Evolutionary conservation across 2,888 invertebrate genomes (phyloP).

Genomic region (Acrobasis repandana): DNA sequence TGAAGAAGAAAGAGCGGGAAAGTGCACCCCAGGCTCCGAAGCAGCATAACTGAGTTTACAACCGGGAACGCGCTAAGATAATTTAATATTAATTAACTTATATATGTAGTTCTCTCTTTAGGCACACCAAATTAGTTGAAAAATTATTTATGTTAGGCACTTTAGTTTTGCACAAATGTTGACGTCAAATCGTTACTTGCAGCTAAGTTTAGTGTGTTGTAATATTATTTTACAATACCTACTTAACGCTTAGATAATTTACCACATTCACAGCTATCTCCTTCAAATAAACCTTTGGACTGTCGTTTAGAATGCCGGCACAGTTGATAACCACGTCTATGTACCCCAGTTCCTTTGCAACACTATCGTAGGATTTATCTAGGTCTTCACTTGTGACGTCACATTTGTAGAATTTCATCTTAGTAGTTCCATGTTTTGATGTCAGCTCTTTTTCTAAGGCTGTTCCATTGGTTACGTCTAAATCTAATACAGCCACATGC

Average conservation of each 20-base stretch:
- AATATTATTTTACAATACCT: background rate
- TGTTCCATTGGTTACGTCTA: conserved; percentile 41
- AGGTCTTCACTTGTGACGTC: conserved; percentile 52
- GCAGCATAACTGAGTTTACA: too few relatives aligned
- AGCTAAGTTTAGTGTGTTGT: too few relatives aligned
- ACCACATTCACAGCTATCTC: conserved; percentile 67
- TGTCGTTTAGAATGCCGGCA: conserved; percentile 68
- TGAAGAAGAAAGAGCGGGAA: too few relatives aligned
- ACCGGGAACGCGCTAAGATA: too few relatives aligned
- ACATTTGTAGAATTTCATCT: conserved; percentile 48
- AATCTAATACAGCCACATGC: conserved; percentile 50
- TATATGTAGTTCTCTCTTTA: too few relatives aligned
- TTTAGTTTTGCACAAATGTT: too few relatives aligned
- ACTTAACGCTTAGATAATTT: conserved; percentile 36
- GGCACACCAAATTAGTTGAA: too few relatives aligned
- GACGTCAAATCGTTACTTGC: too few relatives aligned
- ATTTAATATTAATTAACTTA: too few relatives aligned
- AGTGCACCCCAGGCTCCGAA: too few relatives aligned
- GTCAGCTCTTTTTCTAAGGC: conserved; percentile 46
- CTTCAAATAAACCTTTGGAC: conserved; percentile 52
- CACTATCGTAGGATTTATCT: conserved; percentile 44
- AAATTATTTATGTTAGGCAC: too few relatives aligned
- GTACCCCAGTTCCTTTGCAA: conserved; percentile 48
- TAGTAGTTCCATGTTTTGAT: conserved; percentile 42
- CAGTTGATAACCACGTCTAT: conserved; percentile 66